Percentiles rank a stretch among this genome's conserved stretches.
Conservation (phyloP, 2,888 invertebrate genomes). For the Cloeon dipterum region DNA sequence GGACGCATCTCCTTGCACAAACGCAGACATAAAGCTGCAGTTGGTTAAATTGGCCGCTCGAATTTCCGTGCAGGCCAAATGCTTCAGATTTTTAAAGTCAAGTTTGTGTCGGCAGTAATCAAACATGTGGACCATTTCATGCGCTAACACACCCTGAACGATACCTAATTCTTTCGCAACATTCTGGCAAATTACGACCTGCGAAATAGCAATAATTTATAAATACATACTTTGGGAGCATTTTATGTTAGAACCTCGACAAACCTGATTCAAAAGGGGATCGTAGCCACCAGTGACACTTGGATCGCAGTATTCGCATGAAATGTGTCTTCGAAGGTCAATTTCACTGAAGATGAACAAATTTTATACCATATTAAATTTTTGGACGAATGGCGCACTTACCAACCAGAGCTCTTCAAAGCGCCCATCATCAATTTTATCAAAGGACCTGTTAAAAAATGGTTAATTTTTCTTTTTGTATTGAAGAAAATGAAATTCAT, state of each 20-base stretch:
- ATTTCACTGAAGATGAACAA: slow-evolving; percentile 46
- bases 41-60: slow-evolving; percentile 84
- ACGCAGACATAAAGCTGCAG: slow-evolving; percentile 67
- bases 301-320: slow-evolving; percentile 73
- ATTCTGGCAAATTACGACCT: slow-evolving; percentile 84
- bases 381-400: slow-evolving; percentile 12
- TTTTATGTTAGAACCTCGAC: too few relatives aligned
- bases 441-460: slow-evolving; percentile 33
- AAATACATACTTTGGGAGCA: too few relatives aligned
- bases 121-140: slow-evolving; percentile 93
- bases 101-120: slow-evolving; percentile 76
- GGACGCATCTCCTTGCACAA: slow-evolving; percentile 52
- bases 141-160: slow-evolving; percentile 61
- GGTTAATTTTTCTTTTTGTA: slow-evolving; percentile 4
- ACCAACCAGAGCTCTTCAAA: slow-evolving; percentile 58
- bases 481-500: slow-evolving; percentile 6
- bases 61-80: slow-evolving; percentile 87
- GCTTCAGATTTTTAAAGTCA: slow-evolving; percentile 73
- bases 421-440: slow-evolving; percentile 72
- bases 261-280: slow-evolving; percentile 51
- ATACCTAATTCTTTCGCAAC: slow-evolving; percentile 39
- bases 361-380: not conserved
- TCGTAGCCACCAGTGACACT: slow-evolving; percentile 82
- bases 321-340: slow-evolving; percentile 66
- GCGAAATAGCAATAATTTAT: slow-evolving; percentile 15